Conservation (phyloP, 2,888 invertebrate species). For the Morpho helenor region DNA sequence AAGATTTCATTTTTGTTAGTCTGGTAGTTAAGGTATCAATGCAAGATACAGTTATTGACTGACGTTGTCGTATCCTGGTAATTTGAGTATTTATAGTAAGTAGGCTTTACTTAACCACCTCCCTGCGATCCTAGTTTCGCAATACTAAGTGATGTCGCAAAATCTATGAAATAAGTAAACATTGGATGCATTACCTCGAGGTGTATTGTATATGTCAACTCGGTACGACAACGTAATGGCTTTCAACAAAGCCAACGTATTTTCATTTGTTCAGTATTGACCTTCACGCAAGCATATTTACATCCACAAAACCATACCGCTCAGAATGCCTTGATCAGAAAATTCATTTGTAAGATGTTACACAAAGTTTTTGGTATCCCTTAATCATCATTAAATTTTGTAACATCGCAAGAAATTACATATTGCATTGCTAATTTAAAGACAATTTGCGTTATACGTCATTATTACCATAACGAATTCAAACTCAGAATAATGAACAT, state of each 20-base stretch:
- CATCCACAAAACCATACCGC: constrained; percentile 14
- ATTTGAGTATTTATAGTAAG: constrained; percentile 67
- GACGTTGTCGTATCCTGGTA: constrained; percentile 60
- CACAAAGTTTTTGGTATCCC: constrained; percentile 20
- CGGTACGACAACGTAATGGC: constrained; percentile 56
- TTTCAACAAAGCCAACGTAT: constrained; percentile 65
- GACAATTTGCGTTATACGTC: constrained; percentile 21
- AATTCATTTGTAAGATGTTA: constrained; percentile 23
- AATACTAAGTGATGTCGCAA: constrained; percentile 66
- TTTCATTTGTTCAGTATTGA: constrained; percentile 56
- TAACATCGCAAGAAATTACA: constrained; percentile 15
- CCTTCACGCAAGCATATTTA: constrained; percentile 36
- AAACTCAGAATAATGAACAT: background rate
- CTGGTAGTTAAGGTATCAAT: constrained; percentile 40
- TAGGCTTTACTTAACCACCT: constrained; percentile 56
- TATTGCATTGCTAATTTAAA: constrained; percentile 23
- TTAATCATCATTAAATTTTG: constrained; percentile 22
- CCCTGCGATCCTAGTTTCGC: constrained; percentile 61
- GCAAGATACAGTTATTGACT: constrained; percentile 45
- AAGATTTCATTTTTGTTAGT: constrained; percentile 61
- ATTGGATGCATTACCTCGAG: constrained; percentile 68
- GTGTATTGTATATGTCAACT: constrained; percentile 63
- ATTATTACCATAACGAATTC: constrained; percentile 19
- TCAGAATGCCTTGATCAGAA: constrained; percentile 18
- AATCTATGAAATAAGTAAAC: constrained; percentile 76